Base-by-base conservation (phyloP, 2,113 vertebrate species). In the Merops nubicus region DNA sequence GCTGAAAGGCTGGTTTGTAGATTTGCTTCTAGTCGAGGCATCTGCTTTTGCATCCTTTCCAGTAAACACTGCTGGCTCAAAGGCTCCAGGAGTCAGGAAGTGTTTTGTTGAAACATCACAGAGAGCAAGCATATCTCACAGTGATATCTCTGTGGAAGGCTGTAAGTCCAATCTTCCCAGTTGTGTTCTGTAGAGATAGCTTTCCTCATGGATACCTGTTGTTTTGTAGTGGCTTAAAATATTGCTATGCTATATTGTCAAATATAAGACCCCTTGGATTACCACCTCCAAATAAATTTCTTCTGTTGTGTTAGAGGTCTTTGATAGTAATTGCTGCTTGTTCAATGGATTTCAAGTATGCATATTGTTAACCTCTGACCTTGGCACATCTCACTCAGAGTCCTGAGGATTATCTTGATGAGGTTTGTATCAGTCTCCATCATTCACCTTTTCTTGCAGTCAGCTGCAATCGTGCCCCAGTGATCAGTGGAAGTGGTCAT, bases 1-100 rank as follows among this genome's bases (percentile, higher is more conserved):
- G 84, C 79, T 87, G 82, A 91, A 91, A 93, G 73, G 47, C 33
- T 63, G 54, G 65, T 82, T 92, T 93, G 68, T 77, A 83, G 53
- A 83, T 42, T 56, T 60, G 23, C 28, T 92, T 89, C 67, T 88
- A 60, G 47, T 51, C 76, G 36, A 72, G 60, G 28, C 64, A 72
- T 78, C 75, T 1, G 2, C 2, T 84, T 92, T 90, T 96, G 48
- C 62, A 34, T 83, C 38, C 60, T 93, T 87, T 94, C 59, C 87
- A 85, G 50, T 34, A 85, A 79, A 85, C 88, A 63, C 20, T 89
- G 85, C 94, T 95, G 94, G 94, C 62, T 76, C 6, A 7, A 53
- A 64, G 70, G 40, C 69, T 87, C 25, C 70, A 29, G 70, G 38
- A 90, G 59, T 68, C 75, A 63, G 78, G 48, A 90, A 48, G 36